These are phyloP conservation scores for Vulpes ferrilata DNA, from an alignment of 2,113 vertebrate genomes.

Conservation along the genomic window DNA sequence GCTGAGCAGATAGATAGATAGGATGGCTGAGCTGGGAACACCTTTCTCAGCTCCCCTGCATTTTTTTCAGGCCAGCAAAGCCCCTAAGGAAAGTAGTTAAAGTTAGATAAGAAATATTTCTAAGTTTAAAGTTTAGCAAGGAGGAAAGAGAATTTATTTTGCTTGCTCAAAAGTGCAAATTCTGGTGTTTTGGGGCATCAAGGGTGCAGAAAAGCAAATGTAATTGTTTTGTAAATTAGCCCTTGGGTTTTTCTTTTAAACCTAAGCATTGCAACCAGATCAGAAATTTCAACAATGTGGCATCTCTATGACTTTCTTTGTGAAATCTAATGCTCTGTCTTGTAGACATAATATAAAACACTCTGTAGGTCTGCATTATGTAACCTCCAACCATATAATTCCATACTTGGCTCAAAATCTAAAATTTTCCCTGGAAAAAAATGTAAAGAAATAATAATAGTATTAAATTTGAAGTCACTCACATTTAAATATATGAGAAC, in stretches of 20 bases:
- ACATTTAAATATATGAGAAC: conserved; percentile 77
- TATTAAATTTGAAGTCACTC: conserved; percentile 76
- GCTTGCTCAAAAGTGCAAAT: conserved; percentile 73
- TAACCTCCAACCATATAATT: conserved; percentile 71
- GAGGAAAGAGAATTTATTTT: conserved; percentile 69
- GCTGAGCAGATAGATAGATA: conserved; percentile 35
- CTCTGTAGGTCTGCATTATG: conserved; percentile 46
- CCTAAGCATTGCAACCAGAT: conserved; percentile 48
- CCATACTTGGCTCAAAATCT: conserved; percentile 70
- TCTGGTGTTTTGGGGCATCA: conserved; percentile 51
- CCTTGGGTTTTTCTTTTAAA: conserved; percentile 76
- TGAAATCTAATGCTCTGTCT: conserved; percentile 65
- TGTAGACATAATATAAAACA: conserved; percentile 74
- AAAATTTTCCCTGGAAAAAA: conserved; percentile 72
- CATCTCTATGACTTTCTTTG: conserved; percentile 62
- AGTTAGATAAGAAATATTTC: conserved; percentile 67
- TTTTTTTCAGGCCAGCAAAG: conserved; percentile 29
- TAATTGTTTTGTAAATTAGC: conserved; percentile 65
- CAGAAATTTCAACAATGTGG: conserved; percentile 74
- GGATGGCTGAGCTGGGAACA: conserved; percentile 66
- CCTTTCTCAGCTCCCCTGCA: background rate
- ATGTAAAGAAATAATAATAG: conserved; percentile 67
- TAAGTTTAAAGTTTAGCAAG: conserved; percentile 68
- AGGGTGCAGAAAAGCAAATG: conserved; percentile 56
- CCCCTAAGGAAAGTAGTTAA: conserved; percentile 62